Evolutionary conservation across 1,140 invertebrate genomes (phyloP), one percentile per base, ranked within the genome.

Genomic region (Vanessa tameamea): DNA sequence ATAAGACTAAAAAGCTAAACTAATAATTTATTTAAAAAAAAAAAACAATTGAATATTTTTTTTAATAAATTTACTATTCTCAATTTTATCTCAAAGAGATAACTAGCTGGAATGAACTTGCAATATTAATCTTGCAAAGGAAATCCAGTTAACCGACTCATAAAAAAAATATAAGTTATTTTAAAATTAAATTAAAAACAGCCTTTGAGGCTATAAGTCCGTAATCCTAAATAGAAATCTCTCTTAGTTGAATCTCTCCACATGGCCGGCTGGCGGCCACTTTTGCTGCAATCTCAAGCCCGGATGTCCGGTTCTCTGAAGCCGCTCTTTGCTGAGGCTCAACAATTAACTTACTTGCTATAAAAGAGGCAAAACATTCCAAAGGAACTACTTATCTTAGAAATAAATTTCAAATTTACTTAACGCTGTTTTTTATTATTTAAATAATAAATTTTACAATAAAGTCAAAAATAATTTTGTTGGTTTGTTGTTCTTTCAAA

Each of bases 301-400:
- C 64, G 64, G 64, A 66, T 9, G 26, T 66, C 64, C 64, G 64
- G 64, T 51, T 51, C 64, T 50, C 64, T 15, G 43, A 26, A 66
- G 64, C 64, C 50, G 13, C 13, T 16, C 53, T 57, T 51, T 48
- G 64, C 64, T 11, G 47, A n/a, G 47, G 20, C 64, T 66, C 47
- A 66, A 66, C 20, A 66, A 66, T 66, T 66, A 66, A 50, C 31
- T 66, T 37, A 37, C 14, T 61, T 37, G 57, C n/a, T 31, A 61
- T 37, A 31, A 61, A 61, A 61, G 57, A 23, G 53, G 53, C 16
- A 57, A 57, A 57, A 23, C 7, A 9, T 20, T 15, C 13, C 53
- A 61, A 59, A 43, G 57, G 57, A 61, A 31, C 16, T 61, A 26
- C 12, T 26, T 6, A 6, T 59, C 14, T 59, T 14, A 31, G 13